phyloP scores from a whole-genome alignment of 35 echinoderm and acorn worm genomes.

The Patiria miniata region DNA sequence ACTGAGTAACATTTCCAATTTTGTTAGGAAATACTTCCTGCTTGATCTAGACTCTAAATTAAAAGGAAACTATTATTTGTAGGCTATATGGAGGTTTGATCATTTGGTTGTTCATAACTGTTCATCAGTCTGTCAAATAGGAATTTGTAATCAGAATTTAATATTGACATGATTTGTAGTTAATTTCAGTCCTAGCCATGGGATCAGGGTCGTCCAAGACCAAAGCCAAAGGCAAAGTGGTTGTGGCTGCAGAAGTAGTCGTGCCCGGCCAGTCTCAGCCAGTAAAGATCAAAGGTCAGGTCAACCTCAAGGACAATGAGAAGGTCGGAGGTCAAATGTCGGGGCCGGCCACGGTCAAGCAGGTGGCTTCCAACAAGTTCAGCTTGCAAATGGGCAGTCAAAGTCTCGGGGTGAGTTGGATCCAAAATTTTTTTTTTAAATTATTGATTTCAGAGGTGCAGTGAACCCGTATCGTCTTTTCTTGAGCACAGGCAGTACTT shows the following conservation, averaged over 20 bases:
- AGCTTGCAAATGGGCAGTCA: slow-evolving; percentile 70
- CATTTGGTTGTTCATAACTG: too few species aligned
- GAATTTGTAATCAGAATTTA: too few species aligned
- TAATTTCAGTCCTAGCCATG: slow-evolving; percentile 31
- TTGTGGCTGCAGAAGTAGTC: slow-evolving; percentile 81
- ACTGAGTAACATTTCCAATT: too few species aligned
- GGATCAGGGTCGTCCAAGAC: slow-evolving; percentile 75
- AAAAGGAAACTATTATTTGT: too few species aligned
- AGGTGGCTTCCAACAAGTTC: slow-evolving; percentile 83
- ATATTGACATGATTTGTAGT: too few species aligned
- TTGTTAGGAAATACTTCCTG: too few species aligned
- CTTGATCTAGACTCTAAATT: too few species aligned
- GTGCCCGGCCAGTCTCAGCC: slow-evolving; percentile 67
- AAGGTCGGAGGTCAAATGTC: neutral
- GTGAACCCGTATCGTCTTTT: too few species aligned
- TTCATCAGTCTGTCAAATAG: too few species aligned
- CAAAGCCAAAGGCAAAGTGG: slow-evolving; percentile 29
- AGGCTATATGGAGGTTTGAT: too few species aligned
- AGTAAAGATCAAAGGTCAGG: slow-evolving; percentile 72
- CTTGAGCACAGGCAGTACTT: too few species aligned
- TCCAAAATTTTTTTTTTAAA: neutral
- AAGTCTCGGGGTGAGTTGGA: slow-evolving; percentile 57
- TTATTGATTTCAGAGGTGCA: neutral
- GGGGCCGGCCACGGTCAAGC: slow-evolving; percentile 64
- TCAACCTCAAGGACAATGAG: slow-evolving; percentile 17